Evolutionary conservation across 2,888 invertebrate genomes (phyloP), one percentile per base, ranked within the genome.

Genomic region (Rhorus exstirpatorius): DNA sequence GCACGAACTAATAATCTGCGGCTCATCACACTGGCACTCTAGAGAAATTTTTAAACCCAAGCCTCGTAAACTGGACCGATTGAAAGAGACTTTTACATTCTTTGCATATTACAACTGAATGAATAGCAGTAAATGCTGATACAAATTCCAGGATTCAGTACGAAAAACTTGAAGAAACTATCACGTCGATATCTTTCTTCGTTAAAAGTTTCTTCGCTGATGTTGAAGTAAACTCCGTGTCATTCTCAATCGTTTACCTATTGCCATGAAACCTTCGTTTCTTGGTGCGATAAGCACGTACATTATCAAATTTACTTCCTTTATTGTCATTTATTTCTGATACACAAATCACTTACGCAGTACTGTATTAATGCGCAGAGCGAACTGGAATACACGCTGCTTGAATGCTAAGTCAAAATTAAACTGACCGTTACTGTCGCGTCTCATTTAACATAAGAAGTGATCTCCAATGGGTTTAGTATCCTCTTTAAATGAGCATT

Each of bases 101-200:
- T 24, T 24, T 26, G 19, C 65, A 86, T 51, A 70, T 82, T 31
- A 84, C 72, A 65, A 55, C 60, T 51, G 49, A 51, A 65, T 84
- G 75, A 71, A 83, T 67, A 19, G 78, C 71, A 24, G 70, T 24
- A 44, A 84, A 84, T 44, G 85, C 78, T 67, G 71, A 53, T 38
- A 61, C 71, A 63, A 81, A 81, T 51, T 81, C 46, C 58, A 77
- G 53, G 44, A 81, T 76, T 44, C 81, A 81, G 38, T 81, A 80
- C n/a, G 38, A 3, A 38, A 46, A 46, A 10, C 17, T 8, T 46
- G 46, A 17, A 3, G 65, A 17, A 49, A 65, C 41, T 12, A 44
- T 6, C 63, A 63, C 65, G n/a, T 46, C 44, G 21, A 65, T 17
- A 65, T 65, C 7, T 65, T 65, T 65, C 41, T 65, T 46, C 21